These are phyloP conservation scores for Drosophila stalkeri DNA, from an alignment of 2,888 invertebrate species.

Conservation along the genomic window DNA sequence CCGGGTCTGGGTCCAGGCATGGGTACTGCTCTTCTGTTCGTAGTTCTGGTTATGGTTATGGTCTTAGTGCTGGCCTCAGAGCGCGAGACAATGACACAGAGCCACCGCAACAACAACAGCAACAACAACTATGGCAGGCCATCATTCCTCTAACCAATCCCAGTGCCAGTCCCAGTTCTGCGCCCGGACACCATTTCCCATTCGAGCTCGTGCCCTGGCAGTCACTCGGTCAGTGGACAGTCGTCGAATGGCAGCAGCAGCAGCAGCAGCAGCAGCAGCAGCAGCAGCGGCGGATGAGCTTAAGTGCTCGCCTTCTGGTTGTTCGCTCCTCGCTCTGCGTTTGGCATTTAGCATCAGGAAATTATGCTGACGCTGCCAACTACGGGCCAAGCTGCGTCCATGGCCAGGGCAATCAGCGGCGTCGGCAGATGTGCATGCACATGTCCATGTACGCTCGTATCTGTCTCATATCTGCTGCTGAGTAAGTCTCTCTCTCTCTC, in stretches of 20 bases:
- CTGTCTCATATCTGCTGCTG: constrained; percentile 59
- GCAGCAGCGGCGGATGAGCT: constrained; percentile 66
- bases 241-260: constrained; percentile 45
- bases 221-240: constrained; percentile 61
- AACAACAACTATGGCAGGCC: constrained; percentile 20
- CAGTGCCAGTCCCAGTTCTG: constrained; percentile 8
- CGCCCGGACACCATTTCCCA: constrained; percentile 20
- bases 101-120: constrained; percentile 58
- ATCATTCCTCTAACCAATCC: constrained; percentile 24
- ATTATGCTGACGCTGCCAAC: constrained; percentile 84
- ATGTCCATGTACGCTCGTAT: constrained; percentile 55
- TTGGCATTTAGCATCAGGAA: constrained; percentile 84
- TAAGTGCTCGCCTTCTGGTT: constrained; percentile 66
- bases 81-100: constrained; percentile 77
- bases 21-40: constrained; percentile 27
- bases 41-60: constrained; percentile 41
- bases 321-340: constrained; percentile 44
- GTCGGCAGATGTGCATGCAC: constrained; percentile 75
- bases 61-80: constrained; percentile 31
- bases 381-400: constrained; percentile 41
- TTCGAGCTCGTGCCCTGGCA: constrained; percentile 48
- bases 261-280: constrained; percentile 22
- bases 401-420: constrained; percentile 70
- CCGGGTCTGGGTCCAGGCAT: constrained; percentile 23
- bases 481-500: constrained; percentile 45